Conservation (phyloP, 2,888 invertebrate genomes). For the Torymus aiolomorphi region DNA sequence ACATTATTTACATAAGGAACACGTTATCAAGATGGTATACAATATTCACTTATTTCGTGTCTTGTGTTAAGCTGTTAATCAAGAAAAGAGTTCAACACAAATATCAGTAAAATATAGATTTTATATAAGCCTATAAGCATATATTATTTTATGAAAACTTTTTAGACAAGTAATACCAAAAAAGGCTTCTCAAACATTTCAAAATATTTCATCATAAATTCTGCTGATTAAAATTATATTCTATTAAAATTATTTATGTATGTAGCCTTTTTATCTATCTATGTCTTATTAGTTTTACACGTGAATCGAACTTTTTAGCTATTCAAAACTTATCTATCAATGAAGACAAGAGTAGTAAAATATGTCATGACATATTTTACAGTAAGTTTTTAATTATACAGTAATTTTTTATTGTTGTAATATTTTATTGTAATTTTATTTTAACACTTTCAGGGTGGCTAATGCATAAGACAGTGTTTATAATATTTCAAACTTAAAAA, state of each 20-base stretch:
- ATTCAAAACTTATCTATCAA: neutral
- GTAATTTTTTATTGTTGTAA: neutral
- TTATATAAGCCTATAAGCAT: neutral
- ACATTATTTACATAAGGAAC: constrained; percentile 40
- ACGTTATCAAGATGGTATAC: constrained; percentile 14
- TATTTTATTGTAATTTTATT: neutral
- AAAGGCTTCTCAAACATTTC: neutral
- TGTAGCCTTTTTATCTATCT: too few species aligned
- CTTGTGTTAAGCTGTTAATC: constrained; percentile 18
- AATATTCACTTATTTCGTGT: constrained; percentile 4
- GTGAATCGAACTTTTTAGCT: constrained; percentile 2
- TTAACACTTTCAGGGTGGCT: too few species aligned
- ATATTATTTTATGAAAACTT: neutral
- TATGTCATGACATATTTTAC: too few species aligned
- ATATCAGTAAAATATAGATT: neutral
- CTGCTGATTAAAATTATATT: too few species aligned
- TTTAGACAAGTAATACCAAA: neutral
- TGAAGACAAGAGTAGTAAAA: neutral
- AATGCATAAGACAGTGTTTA: neutral
- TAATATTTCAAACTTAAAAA: neutral
- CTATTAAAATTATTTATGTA: too few species aligned
- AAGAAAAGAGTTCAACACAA: constrained; percentile 36
- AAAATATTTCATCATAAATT: too few species aligned
- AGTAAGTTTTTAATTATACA: too few species aligned
- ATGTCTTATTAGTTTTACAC: too few species aligned